phyloP scores from a whole-genome alignment of 2,797 vertebrate species.

The Manis pentadactyla region DNA sequence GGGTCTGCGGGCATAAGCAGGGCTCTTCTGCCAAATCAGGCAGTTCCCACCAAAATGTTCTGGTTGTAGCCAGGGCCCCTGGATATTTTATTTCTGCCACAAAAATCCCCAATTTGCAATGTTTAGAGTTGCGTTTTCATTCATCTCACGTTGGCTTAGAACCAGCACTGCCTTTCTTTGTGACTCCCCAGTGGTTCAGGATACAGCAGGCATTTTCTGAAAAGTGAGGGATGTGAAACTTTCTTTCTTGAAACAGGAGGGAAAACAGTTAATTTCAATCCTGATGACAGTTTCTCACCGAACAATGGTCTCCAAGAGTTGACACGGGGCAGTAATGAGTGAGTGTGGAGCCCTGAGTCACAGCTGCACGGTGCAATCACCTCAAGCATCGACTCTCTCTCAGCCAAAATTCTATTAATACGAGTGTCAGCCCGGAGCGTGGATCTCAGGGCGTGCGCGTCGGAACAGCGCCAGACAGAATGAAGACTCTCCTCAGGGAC shows the following conservation, averaged over 20 bases:
- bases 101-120: accelerated
- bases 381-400: slow-evolving; percentile 92
- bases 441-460: slow-evolving; percentile 87
- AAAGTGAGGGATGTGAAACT: slow-evolving; percentile 62
- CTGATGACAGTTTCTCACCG: slow-evolving; percentile 91
- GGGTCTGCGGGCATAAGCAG: accelerated
- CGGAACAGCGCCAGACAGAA: slow-evolving; percentile 92
- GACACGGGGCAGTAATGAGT: slow-evolving; percentile 94
- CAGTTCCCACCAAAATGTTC: neutral
- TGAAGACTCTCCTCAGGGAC: slow-evolving; percentile 92
- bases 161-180: neutral
- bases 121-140: neutral
- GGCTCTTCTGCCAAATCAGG: neutral
- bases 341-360: slow-evolving; percentile 92
- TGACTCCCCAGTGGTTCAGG: slow-evolving; percentile 52
- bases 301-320: slow-evolving; percentile 93
- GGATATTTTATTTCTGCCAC: neutral
- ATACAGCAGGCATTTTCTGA: neutral
- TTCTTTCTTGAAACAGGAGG: slow-evolving; percentile 70
- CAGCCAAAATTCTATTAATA: slow-evolving; percentile 96
- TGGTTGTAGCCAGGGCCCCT: neutral
- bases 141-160: neutral
- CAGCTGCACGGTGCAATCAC: slow-evolving; percentile 94
- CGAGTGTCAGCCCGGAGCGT: slow-evolving; percentile 95
- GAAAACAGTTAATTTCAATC: slow-evolving; percentile 91